A percentile compares a stretch with the other conserved stretches of the same genome.
Evolutionary conservation across 2,113 vertebrate genomes (phyloP).

Genomic region (Coreoperca whiteheadi): DNA sequence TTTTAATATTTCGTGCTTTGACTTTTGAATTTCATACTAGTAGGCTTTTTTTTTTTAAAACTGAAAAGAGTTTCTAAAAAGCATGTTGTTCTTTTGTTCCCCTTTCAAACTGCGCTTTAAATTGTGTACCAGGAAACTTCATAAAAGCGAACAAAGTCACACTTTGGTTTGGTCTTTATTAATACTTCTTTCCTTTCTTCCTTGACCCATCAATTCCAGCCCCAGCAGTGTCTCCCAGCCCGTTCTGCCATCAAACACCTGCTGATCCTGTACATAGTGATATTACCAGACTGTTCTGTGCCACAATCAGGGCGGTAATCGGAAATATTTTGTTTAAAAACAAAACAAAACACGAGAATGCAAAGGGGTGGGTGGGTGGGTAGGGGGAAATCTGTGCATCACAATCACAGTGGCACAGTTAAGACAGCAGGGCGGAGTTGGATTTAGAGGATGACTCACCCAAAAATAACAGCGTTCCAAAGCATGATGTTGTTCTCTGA

Average conservation of each 20-base stretch:
- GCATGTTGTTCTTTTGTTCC: background rate
- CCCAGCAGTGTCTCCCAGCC: background rate
- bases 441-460: slow-evolving; percentile 86
- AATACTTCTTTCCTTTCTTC: background rate
- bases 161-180: background rate
- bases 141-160: background rate
- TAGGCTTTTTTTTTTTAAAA: background rate
- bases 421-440: slow-evolving; percentile 43
- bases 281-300: slow-evolving; percentile 32
- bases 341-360: too few species aligned
- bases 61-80: background rate
- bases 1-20: background rate
- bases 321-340: background rate
- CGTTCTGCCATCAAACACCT: slow-evolving; percentile 1
- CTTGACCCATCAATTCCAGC: background rate
- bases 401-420: slow-evolving; percentile 42
- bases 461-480: slow-evolving; percentile 99
- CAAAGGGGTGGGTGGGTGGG: slow-evolving; percentile 1
- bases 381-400: slow-evolving; percentile 20
- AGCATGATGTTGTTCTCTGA: slow-evolving; percentile 99
- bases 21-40: background rate
- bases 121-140: background rate
- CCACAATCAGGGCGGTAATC: slow-evolving; percentile 38
- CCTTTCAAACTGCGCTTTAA: background rate
- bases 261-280: slow-evolving; percentile 20